Conservation (phyloP, 2,888 invertebrate genomes). For the Xanthorhoe designata region DNA sequence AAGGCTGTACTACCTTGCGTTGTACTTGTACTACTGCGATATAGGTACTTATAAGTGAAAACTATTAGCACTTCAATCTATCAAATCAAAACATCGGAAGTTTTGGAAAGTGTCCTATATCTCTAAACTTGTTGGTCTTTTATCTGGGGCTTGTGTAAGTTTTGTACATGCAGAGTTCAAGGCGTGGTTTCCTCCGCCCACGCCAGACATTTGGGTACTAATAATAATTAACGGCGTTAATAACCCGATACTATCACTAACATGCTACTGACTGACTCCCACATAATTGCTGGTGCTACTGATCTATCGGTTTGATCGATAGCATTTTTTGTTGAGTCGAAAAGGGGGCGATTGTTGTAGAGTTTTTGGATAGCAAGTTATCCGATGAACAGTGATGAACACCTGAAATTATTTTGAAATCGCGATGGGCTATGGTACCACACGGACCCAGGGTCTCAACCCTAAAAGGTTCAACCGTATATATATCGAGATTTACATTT, state of each 20-base stretch:
- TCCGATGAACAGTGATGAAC: too few relatives aligned
- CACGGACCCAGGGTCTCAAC: too few relatives aligned
- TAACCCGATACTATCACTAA: conserved; percentile 46
- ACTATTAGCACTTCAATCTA: too few relatives aligned
- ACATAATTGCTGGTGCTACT: conserved; percentile 41
- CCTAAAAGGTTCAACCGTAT: too few relatives aligned
- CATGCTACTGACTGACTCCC: conserved; percentile 41
- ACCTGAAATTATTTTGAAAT: too few relatives aligned
- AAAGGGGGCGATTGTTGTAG: background rate
- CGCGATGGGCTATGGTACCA: background rate
- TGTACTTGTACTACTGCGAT: too few relatives aligned
- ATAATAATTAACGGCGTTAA: conserved; percentile 47
- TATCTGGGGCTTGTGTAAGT: conserved; percentile 15
- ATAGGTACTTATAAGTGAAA: too few relatives aligned
- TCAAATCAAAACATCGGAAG: background rate
- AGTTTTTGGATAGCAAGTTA: background rate
- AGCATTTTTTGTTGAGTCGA: conserved; percentile 13
- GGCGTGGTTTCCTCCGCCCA: conserved; percentile 44
- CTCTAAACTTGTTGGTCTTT: background rate
- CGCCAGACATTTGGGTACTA: conserved; percentile 39
- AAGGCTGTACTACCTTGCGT: too few relatives aligned
- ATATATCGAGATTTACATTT: too few relatives aligned
- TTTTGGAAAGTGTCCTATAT: background rate
- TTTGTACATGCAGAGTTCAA: conserved; percentile 27
- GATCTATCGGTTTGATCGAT: conserved; percentile 36